A percentile compares a stretch with the other conserved stretches of the same genome.
Evolutionary conservation across 2,888 invertebrate genomes (phyloP).

Genomic region (Mycogona germanica): DNA sequence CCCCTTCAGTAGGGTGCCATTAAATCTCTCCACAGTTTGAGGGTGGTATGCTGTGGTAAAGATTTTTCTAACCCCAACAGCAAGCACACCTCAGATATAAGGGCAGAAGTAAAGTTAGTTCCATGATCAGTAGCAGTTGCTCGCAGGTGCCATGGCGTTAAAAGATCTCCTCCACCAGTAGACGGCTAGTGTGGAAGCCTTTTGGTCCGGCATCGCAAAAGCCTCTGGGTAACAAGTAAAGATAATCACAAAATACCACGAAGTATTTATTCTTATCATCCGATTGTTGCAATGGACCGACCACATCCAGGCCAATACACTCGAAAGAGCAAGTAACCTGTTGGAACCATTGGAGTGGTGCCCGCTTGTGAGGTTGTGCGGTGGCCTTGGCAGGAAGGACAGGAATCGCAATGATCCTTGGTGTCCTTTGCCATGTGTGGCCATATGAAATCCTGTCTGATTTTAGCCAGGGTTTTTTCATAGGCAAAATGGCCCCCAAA

Average conservation of each 20-base stretch:
- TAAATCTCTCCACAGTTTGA: not conserved
- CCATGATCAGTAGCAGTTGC: not conserved
- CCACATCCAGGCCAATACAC: not conserved
- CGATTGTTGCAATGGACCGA: not conserved
- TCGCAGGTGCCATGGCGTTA: not conserved
- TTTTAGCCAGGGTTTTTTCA: not conserved
- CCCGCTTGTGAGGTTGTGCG: not conserved
- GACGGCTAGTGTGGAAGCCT: not conserved
- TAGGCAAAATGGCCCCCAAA: not conserved
- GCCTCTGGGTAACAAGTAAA: not conserved
- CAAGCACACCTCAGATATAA: not conserved
- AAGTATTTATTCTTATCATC: not conserved
- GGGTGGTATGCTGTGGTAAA: slow-evolving; percentile 3
- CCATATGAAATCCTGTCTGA: not conserved
- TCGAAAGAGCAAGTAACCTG: not conserved
- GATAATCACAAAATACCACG: not conserved
- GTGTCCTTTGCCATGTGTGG: not conserved
- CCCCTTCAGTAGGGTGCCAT: not conserved
- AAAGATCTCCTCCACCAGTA: not conserved
- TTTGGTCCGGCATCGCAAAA: not conserved
- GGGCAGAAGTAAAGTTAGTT: not conserved
- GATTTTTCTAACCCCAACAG: not conserved
- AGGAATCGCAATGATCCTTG: not conserved
- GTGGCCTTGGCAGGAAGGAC: not conserved
- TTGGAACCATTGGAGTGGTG: not conserved